Conservation (phyloP, 2,888 invertebrate species). For the Pollenia angustigena region DNA sequence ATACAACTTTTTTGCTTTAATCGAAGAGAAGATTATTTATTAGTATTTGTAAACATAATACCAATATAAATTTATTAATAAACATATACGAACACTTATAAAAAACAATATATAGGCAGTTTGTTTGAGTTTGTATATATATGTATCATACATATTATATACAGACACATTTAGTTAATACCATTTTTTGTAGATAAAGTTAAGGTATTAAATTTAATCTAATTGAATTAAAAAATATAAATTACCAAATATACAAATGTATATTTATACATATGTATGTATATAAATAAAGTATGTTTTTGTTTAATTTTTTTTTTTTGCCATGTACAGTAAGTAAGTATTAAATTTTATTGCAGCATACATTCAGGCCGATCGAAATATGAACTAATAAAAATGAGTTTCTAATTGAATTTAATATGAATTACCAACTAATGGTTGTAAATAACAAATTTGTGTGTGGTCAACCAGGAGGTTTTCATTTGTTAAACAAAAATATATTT, state of each 20-base stretch:
- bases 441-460: constrained; percentile 44
- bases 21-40: constrained; percentile 59
- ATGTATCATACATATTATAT: constrained; percentile 14
- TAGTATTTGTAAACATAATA: constrained; percentile 47
- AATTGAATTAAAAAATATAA: constrained; percentile 65
- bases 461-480: constrained; percentile 32
- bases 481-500: neutral
- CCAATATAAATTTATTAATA: neutral
- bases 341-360: constrained; percentile 4
- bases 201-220: constrained; percentile 66
- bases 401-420: constrained; percentile 39
- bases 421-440: constrained; percentile 45
- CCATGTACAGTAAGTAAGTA: neutral
- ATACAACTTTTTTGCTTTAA: constrained; percentile 23
- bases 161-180: constrained; percentile 14
- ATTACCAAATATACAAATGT: constrained; percentile 61
- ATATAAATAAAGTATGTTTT: neutral
- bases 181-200: constrained; percentile 49
- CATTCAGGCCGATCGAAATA: neutral
- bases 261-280: constrained; percentile 7
- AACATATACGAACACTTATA: neutral
- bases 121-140: neutral
- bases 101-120: neutral
- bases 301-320: neutral
- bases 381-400: constrained; percentile 18